A percentile compares a stretch with the other conserved stretches of the same genome.
These are phyloP conservation scores for Molossus molossus DNA, from an alignment of 2,797 vertebrate species.

Conservation along the genomic window DNA sequence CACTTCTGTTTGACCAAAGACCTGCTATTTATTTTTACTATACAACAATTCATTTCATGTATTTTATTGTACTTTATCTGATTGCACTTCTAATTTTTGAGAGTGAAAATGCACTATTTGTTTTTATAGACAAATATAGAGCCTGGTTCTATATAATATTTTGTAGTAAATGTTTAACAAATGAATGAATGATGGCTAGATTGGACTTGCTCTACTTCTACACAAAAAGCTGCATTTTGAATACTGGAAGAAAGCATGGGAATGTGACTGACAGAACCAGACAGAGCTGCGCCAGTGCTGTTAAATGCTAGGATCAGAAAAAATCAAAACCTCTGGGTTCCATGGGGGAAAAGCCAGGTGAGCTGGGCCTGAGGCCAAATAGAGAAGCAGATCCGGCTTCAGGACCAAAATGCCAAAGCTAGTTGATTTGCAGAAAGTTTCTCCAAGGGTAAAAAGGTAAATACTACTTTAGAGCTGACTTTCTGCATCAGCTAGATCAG, in stretches of 20 bases:
- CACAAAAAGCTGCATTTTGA: neutral
- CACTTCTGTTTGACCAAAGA: neutral
- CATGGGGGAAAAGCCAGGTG: neutral
- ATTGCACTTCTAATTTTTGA: neutral
- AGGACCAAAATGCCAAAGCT: neutral
- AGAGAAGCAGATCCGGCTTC: neutral
- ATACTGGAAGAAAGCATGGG: neutral
- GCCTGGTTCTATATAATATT: neutral
- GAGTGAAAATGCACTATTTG: neutral
- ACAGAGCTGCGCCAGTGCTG: neutral
- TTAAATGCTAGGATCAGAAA: neutral
- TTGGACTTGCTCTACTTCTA: neutral
- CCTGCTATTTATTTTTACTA: neutral
- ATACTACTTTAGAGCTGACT: rapidly evolving
- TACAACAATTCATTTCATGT: neutral
- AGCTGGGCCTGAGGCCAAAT: neutral
- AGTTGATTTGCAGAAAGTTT: neutral
- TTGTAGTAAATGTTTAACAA: neutral
- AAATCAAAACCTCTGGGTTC: neutral
- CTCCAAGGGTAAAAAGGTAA: neutral
- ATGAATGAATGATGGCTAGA: neutral
- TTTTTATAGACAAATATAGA: neutral
- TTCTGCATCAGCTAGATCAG: neutral
- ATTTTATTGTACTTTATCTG: neutral
- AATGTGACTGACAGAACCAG: neutral